Evolutionary conservation across 92 coral and sea anemone genomes (phyloP), one percentile per base, ranked within the genome.

Genomic region (Muricea muricata): DNA sequence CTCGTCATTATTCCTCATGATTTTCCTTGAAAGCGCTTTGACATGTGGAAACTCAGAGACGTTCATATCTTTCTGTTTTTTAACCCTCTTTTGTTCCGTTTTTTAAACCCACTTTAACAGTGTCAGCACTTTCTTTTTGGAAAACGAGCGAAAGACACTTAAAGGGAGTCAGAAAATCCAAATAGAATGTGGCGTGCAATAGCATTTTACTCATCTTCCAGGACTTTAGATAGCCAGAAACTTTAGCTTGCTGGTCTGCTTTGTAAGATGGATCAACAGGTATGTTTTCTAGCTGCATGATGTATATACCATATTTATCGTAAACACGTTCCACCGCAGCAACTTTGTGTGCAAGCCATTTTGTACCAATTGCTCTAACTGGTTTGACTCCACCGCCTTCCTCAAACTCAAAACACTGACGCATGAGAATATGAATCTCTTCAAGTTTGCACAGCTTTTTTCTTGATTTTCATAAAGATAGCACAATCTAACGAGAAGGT

Each of bases 181-280:
- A 34, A 32, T 20, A 63, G 26, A 63, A 63, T 34, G 26, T 32
- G 26, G 26, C 20, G 20, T 63, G 15, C 20, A 26, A 10, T 20
- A 34, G 32, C 31, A 20, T 20, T 30, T 21, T 63, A 34, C 70
- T 30, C 31, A 63, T 30, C 70, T n/a, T 63, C 70, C 70, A 63
- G 20, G 70, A 63, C 10, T 30, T 32, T 30, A 63, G 20, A 32
- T 63, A 63, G 12, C 28, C 70, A 14, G 20, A 20, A 34, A 63
- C 70, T 32, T 63, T 63, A n/a, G n/a, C n/a, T n/a, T n/a, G n/a
- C n/a, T n/a, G n/a, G 70, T 26, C 70, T 21, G 70, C 70, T 63
- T 63, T 30, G 32, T 63, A 63, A 11, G 70, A 63, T 34, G 28
- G 70, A 34, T 63, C 70, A 11, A 10, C 70, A 21, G 26, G 31